Base-by-base conservation (phyloP, 2,797 vertebrate genomes). In the Neosilurus hyrtlii region DNA sequence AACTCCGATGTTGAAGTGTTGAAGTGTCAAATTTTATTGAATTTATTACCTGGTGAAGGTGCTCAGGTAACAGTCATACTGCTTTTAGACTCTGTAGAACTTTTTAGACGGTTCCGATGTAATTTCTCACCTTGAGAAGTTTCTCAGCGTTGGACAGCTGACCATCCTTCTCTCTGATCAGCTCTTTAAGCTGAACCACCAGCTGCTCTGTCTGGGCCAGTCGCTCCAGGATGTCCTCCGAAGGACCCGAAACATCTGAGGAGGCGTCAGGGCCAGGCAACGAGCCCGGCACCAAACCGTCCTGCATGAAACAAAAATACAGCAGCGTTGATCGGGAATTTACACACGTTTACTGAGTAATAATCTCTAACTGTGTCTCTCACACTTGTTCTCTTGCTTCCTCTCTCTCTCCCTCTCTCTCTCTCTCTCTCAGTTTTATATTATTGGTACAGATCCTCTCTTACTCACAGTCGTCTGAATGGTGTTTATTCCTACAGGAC, bases 101-200 rank as follows among this genome's bases (percentile, higher is more conserved):
- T 10, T 57, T 35, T 30, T 9, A 9, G 20, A 76, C 15, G 56
- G 18, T 37, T 59, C 57, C 4, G 14, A 62, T 51, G 4, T 51
- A 30, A 20, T 15, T 59, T 49, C 57, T 82, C 1, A 97, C 97
- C 95, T 97, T 95, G 9, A 96, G 87, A 83, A 85, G 87, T 59
- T 85, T 91, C 89, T 97, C 96, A 68, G 95, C 95, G 63, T 89
- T 92, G 83, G 92, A 89, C 8, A 98, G 94, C 80, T 95, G 92
- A 11, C 61, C 65, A 88, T 99, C 97, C 89, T 97, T 98, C 81
- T 97, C 96, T 83, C 93, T 92, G 86, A 99, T 91, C 82, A 97
- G 89, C 79, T 95, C 95, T 88, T 97, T 99, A 82, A 99, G 92
- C 87, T 98, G 95, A 51, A 94, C 92, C 81, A 98, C 96, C 71